A percentile compares a stretch with the other conserved stretches of the same genome.
phyloP scores from a whole-genome alignment of 2,113 vertebrate genomes.

The Pelodiscus sinensis region DNA sequence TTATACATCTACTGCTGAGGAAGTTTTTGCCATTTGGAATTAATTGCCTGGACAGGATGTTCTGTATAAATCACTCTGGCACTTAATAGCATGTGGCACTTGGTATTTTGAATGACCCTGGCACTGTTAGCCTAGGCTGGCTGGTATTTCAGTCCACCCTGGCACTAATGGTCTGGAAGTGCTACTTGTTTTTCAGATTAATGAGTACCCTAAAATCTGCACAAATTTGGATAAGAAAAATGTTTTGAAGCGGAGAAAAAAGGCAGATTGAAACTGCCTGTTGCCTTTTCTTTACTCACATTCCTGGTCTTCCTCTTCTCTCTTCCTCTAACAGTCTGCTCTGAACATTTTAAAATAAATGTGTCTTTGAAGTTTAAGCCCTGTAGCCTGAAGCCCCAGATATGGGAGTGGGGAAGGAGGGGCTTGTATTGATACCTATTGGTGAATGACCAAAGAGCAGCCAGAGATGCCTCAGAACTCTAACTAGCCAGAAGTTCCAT shows the following conservation, averaged over 20 bases:
- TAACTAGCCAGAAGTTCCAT: not conserved
- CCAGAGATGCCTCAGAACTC: not conserved
- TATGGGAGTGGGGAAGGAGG: too few relatives aligned
- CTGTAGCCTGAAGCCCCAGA: not conserved
- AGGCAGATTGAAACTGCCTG: not conserved
- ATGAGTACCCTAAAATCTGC: slow-evolving; percentile 78
- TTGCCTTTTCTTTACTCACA: not conserved
- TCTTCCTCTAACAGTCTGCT: not conserved
- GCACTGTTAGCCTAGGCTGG: slow-evolving; percentile 78
- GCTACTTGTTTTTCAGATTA: slow-evolving; percentile 79
- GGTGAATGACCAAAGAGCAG: not conserved
- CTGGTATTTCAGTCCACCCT: slow-evolving; percentile 70
- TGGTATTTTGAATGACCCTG: slow-evolving; percentile 79
- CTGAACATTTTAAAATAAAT: accelerated
- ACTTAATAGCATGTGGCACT: slow-evolving; percentile 68
- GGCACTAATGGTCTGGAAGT: slow-evolving; percentile 82
- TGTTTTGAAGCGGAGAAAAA: slow-evolving; percentile 66
- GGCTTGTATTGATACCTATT: not conserved
- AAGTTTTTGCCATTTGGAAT: slow-evolving; percentile 83
- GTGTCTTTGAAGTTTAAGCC: accelerated
- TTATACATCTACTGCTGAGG: slow-evolving; percentile 70
- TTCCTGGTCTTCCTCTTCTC: not conserved
- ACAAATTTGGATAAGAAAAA: slow-evolving; percentile 73
- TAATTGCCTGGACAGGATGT: slow-evolving; percentile 78
- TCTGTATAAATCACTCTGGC: slow-evolving; percentile 83